Evolutionary conservation across 2,113 vertebrate genomes (phyloP).

Genomic region (Coryphaenoides rupestris): DNA sequence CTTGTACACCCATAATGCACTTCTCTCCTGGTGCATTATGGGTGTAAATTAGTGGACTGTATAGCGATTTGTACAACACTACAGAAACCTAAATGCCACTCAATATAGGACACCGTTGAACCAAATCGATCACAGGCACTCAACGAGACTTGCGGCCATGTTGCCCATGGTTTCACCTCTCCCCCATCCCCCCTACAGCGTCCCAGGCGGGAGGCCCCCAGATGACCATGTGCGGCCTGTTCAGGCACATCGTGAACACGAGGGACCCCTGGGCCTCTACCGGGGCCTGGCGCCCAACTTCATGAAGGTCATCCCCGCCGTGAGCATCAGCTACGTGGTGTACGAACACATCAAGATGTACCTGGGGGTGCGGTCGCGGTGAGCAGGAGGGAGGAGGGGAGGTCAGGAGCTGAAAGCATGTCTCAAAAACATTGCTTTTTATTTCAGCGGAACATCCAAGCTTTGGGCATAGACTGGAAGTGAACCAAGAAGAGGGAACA

Average conservation of each 20-base stretch:
- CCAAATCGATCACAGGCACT: not conserved
- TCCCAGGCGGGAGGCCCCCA: constrained; percentile 81
- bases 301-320: constrained; percentile 97
- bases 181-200: constrained; percentile 63
- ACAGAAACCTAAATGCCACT: no score
- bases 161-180: not conserved
- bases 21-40: no score
- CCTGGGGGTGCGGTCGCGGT: constrained; percentile 87
- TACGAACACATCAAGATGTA: constrained; percentile 92
- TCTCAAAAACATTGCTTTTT: not conserved
- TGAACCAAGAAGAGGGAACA: no score
- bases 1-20: no score
- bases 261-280: constrained; percentile 88
- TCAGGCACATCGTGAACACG: constrained; percentile 90
- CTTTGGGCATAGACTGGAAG: no score
- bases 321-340: constrained; percentile 98
- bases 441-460: no score
- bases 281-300: constrained; percentile 95
- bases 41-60: no score
- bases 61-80: no score
- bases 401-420: not conserved
- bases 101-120: no score
- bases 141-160: not conserved
- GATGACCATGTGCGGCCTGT: constrained; percentile 88
- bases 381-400: constrained; percentile 48